These are phyloP conservation scores for Dermatophagoides farinae DNA, from an alignment of 1,140 invertebrate genomes.

Conservation along the genomic window DNA sequence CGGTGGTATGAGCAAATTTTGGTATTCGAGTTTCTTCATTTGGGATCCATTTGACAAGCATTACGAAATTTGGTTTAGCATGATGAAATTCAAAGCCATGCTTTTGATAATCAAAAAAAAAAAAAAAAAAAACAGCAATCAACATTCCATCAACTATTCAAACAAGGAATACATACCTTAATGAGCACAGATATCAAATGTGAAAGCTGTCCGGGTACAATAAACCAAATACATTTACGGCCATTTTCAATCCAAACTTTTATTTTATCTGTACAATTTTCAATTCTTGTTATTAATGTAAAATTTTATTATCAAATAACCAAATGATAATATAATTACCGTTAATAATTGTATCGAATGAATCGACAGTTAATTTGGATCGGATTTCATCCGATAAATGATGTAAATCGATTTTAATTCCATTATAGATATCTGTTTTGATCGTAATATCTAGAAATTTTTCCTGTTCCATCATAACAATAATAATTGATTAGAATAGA, in stretches of 20 bases:
- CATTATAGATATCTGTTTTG: slow-evolving; percentile 5
- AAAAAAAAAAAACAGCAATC: not conserved
- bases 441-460: not conserved
- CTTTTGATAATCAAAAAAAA: slow-evolving; percentile 24
- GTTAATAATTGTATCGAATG: not conserved
- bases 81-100: slow-evolving; percentile 70
- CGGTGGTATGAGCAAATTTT: slow-evolving; percentile 55
- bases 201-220: not conserved
- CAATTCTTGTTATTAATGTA: not conserved
- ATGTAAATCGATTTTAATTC: not conserved
- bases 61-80: slow-evolving; percentile 50
- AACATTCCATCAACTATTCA: not conserved
- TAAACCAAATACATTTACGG: not conserved
- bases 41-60: slow-evolving; percentile 58
- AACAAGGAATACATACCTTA: not conserved
- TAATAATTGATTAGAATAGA: too few relatives aligned
- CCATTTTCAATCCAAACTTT: not conserved
- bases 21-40: slow-evolving; percentile 46
- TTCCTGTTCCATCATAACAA: not conserved
- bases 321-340: not conserved
- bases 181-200: not conserved
- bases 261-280: not conserved
- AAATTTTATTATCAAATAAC: not conserved
- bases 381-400: not conserved
- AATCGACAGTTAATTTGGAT: not conserved